Evolutionary conservation across 53 echinoderm and acorn worm species (phyloP).

Genomic region (Holothuria leucospilota): DNA sequence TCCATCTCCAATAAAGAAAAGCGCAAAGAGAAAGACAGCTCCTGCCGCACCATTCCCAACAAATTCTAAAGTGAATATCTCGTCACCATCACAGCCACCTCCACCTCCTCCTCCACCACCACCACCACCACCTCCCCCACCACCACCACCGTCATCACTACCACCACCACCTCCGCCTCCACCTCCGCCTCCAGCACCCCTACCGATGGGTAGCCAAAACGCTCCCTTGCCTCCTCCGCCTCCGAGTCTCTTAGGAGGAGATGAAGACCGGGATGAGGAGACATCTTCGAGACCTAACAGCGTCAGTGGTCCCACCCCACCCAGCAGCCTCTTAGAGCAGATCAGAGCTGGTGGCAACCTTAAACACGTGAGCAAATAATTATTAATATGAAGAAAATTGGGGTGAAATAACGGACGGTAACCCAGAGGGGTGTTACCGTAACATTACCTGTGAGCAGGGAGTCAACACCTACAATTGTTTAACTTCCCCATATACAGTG

Average conservation of each 20-base stretch:
- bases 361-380: conserved; percentile 2
- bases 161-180: neutral
- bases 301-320: neutral
- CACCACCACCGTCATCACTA: neutral
- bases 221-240: conserved; percentile 11
- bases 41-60: no score
- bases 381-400: neutral
- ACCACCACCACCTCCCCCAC: neutral
- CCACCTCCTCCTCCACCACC: conserved; percentile 20
- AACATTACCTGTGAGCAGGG: no score
- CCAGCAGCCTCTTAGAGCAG: neutral
- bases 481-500: no score
- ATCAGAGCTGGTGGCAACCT: neutral
- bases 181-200: neutral
- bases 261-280: no score
- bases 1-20: no score
- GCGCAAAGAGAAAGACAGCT: no score
- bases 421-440: no score
- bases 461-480: no score
- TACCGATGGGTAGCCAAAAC: neutral
- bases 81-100: neutral
- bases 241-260: neutral
- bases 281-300: no score
- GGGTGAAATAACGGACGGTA: no score
- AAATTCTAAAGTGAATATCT: no score